Evolutionary conservation across 2,888 invertebrate species (phyloP), one percentile per base, ranked within the genome.

Genomic region (Helicoverpa assulta): DNA sequence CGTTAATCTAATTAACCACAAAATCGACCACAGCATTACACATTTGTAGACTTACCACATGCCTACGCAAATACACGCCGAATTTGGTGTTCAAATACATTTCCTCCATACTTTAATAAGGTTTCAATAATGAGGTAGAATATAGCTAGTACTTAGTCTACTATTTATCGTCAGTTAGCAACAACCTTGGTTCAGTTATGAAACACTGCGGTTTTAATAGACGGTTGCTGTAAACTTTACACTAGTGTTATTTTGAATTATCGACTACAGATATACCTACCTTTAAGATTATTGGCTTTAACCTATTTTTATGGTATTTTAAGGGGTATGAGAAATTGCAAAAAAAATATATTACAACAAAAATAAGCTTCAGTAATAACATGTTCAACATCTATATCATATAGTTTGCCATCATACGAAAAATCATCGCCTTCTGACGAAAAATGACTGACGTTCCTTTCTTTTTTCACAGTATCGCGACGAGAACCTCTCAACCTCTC

Each of bases 401-500:
- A 29, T 29, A 29, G 29, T 29, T 3, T 5, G 29, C 29, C 29
- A 29, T 29, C 29, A 3, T 29, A n/a, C n/a, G n/a, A n/a, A n/a
- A n/a, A n/a, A n/a, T 29, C 2, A 29, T 29, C 5, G 29, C 29
- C 29, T 5, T 29, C 0, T 8, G 2, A 26, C 16, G 16, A 26
- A 8, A 53, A 26, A 26, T 29, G 2, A 26, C 16, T 26, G 40
- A 40, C 14, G 40, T 12, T 40, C 74, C 57, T 54, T 64, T 66
- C 47, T 73, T 7, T 86, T 88, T 86, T 95, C 92, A 59, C 96
- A 98, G 98, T 87, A 96, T 98, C 80, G 90, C 98, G 57, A 97
- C 97, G 74, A 93, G 95, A 80, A 98, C 98, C 14, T 96, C 98
- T 6, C 98, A 98, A 90, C 98, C 98, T 33, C 97, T 97, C 80